Evolutionary conservation across 2,888 invertebrate species (phyloP).

Genomic region (Rhopalosiphum nymphaeae): DNA sequence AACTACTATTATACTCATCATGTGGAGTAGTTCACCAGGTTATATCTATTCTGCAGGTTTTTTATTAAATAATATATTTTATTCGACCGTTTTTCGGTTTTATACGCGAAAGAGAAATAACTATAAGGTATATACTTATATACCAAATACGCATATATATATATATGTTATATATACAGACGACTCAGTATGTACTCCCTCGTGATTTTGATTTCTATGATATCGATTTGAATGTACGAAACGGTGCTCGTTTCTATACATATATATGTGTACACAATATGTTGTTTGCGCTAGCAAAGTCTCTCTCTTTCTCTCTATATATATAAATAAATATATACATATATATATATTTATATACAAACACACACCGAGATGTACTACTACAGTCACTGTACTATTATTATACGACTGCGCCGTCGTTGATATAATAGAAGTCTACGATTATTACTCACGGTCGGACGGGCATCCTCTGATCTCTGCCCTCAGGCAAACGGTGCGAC

Average conservation of each 20-base stretch:
- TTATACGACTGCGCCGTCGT: neutral
- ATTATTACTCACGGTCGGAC: slow-evolving; percentile 75
- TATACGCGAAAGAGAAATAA: neutral
- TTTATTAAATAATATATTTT: neutral
- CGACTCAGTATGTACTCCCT: neutral
- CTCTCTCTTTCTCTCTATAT: neutral
- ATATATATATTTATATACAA: neutral
- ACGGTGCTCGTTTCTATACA: neutral
- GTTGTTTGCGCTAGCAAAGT: slow-evolving; percentile 2
- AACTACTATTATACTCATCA: neutral
- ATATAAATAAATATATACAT: neutral
- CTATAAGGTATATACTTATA: neutral
- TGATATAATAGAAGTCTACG: slow-evolving; percentile 48
- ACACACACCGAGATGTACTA: neutral
- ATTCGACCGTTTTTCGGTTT: neutral
- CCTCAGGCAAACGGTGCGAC: slow-evolving; percentile 81
- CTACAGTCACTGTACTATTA: neutral
- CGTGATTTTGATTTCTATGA: slow-evolving; percentile 32
- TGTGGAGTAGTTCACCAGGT: neutral
- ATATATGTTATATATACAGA: neutral
- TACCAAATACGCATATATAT: neutral
- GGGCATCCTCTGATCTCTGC: slow-evolving; percentile 82
- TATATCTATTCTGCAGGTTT: neutral
- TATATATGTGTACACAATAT: neutral
- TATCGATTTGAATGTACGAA: slow-evolving; percentile 38